Evolutionary conservation across 2,797 vertebrate genomes (phyloP).

Genomic region (Ateles fusciceps): DNA sequence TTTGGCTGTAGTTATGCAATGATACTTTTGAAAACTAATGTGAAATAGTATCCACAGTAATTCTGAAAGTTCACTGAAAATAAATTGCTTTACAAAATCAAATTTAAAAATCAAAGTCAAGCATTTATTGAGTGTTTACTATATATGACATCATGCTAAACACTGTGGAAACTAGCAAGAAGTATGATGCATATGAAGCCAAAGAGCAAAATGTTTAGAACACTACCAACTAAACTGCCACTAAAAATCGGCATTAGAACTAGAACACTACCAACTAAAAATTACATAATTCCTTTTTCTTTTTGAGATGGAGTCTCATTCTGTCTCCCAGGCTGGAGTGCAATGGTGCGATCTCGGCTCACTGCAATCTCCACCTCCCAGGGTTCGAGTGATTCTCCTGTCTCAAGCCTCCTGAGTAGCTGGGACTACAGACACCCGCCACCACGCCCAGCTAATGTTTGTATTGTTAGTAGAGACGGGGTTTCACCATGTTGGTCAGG

Average conservation of each 20-base stretch:
- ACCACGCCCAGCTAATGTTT: too few relatives aligned
- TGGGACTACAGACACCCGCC: too few relatives aligned
- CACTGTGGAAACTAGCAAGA: neutral
- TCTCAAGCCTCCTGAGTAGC: too few relatives aligned
- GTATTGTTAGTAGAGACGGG: too few relatives aligned
- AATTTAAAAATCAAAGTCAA: neutral
- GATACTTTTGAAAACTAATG: neutral
- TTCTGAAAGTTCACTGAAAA: neutral
- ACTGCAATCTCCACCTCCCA: too few relatives aligned
- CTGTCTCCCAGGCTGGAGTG: too few relatives aligned
- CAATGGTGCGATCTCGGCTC: too few relatives aligned
- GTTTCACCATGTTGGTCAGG: too few relatives aligned
- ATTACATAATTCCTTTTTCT: neutral
- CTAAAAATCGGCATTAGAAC: neutral
- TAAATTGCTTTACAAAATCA: neutral
- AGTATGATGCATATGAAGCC: neutral
- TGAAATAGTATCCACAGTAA: neutral
- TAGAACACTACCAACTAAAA: neutral
- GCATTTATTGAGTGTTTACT: neutral
- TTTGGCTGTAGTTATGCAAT: neutral
- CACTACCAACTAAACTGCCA: neutral
- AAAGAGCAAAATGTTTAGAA: slow-evolving; percentile 17
- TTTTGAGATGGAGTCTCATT: too few relatives aligned
- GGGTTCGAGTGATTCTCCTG: too few relatives aligned
- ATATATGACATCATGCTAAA: neutral